A percentile compares a stretch with the other conserved stretches of the same genome.
Evolutionary conservation across 2,888 invertebrate genomes (phyloP).

Genomic region (Leptinotarsa juncta): DNA sequence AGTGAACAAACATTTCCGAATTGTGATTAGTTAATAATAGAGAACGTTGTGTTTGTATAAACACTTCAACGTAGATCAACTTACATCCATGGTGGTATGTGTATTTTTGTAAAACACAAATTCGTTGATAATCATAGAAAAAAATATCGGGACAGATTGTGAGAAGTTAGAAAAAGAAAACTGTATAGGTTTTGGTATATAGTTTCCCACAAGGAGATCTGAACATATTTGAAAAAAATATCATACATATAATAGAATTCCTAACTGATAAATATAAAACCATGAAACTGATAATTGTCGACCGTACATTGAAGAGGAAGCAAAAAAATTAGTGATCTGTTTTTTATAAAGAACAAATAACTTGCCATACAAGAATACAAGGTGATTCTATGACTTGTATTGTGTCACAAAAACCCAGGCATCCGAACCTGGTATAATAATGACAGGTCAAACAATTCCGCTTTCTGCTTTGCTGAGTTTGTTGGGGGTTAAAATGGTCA

Average conservation of each 20-base stretch:
- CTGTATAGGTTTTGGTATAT: neutral
- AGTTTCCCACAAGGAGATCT: neutral
- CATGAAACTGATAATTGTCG: neutral
- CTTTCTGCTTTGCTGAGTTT: too few relatives aligned
- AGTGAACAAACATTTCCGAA: too few relatives aligned
- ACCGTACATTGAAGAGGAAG: neutral
- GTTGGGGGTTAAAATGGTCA: too few relatives aligned
- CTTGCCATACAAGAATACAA: neutral
- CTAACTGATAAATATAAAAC: neutral
- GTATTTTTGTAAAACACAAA: too few relatives aligned
- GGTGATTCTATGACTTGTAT: neutral
- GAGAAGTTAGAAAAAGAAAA: neutral
- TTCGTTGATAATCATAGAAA: too few relatives aligned
- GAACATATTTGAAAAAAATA: neutral
- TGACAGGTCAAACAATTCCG: too few relatives aligned
- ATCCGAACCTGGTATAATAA: too few relatives aligned
- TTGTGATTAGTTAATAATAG: too few relatives aligned
- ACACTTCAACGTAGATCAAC: too few relatives aligned
- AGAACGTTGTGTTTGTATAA: too few relatives aligned
- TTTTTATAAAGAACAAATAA: neutral
- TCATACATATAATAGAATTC: neutral
- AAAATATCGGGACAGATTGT: too few relatives aligned
- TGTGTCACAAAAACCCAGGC: neutral
- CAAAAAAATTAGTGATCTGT: neutral
- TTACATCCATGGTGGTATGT: too few relatives aligned